Evolutionary conservation across 2,113 vertebrate genomes (phyloP), one percentile per base, ranked within the genome.

Genomic region (Elgaria multicarinata): DNA sequence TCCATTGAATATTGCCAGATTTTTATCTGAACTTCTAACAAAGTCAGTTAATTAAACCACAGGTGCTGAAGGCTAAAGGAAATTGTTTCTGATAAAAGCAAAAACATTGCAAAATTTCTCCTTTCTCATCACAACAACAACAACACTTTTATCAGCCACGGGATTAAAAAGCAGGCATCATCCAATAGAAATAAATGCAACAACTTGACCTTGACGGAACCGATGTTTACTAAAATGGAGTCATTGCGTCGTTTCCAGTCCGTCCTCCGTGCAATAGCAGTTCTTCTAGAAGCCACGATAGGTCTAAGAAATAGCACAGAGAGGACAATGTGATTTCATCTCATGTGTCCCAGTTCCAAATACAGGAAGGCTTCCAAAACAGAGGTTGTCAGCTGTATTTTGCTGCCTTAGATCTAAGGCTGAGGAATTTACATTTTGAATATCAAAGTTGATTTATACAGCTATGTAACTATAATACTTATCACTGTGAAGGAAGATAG

Each of bases 11-110:
- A 91, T 67, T 8, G 46, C 6, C 53, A 90, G 62, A 33, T 64
- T 82, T 90, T 94, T 62, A 80, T 46, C 79, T 42, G 76, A 66
- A 86, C 46, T 33, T 89, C 22, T 39, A 77, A 50, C 88, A 2
- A 50, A 33, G 42, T 79, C 14, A 85, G 83, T 90, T 89, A 89
- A 92, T 86, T 90, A 91, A 86, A 13, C 86, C 28, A 82, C 31
- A 92, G 64, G 85, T 50, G 28, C 3, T 86, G 8, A 69, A 42
- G 26, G 0, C 9, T 85, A 14, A 33, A 1, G 84, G 83, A 80
- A 85, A 33, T 72, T 46, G n/a, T 64, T 14, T 91, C 75, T 62
- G 83, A 83, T 90, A 91, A 91, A 26, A 91, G 10, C 1, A 87
- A 76, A 94, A 87, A 83, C 2, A 12, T 64, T 83, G 83, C 69